Evolutionary conservation across 2,113 vertebrate genomes (phyloP).

Genomic region (Grus americana): DNA sequence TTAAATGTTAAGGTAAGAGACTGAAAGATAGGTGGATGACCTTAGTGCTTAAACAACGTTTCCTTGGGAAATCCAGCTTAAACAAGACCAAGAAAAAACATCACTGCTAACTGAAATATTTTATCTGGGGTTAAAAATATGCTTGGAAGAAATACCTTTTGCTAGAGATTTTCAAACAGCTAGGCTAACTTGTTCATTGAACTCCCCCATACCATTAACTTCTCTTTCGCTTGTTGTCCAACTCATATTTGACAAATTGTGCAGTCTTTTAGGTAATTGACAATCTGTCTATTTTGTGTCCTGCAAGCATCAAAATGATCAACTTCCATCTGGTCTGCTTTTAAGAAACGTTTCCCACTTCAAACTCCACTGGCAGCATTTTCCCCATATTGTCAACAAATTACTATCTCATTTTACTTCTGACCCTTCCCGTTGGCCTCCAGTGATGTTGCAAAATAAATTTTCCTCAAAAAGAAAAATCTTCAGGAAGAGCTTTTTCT

Average conservation of each 20-base stretch:
- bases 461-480: not conserved
- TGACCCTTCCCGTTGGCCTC: not conserved
- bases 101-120: not conserved
- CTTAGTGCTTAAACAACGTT: not conserved
- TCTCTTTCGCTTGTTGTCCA: not conserved
- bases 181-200: not conserved
- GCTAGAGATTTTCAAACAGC: not conserved
- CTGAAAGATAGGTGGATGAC: not conserved
- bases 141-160: not conserved
- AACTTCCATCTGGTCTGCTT: conserved; percentile 1
- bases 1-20: not conserved
- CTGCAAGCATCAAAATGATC: conserved; percentile 1
- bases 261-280: conserved; percentile 17
- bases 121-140: not conserved
- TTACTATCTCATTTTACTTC: not conserved
- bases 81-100: not conserved
- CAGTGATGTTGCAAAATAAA: not conserved
- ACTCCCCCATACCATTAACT: not conserved
- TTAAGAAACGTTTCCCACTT: conserved; percentile 24
- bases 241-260: not conserved
- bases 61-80: not conserved
- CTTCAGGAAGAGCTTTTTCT: not conserved
- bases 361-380: not conserved
- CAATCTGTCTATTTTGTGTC: conserved; percentile 2
- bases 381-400: not conserved